Percentiles rank a stretch among this genome's conserved stretches.
These are phyloP conservation scores for Bufotes viridis DNA, from an alignment of 2,797 vertebrate species.

Conservation along the genomic window DNA sequence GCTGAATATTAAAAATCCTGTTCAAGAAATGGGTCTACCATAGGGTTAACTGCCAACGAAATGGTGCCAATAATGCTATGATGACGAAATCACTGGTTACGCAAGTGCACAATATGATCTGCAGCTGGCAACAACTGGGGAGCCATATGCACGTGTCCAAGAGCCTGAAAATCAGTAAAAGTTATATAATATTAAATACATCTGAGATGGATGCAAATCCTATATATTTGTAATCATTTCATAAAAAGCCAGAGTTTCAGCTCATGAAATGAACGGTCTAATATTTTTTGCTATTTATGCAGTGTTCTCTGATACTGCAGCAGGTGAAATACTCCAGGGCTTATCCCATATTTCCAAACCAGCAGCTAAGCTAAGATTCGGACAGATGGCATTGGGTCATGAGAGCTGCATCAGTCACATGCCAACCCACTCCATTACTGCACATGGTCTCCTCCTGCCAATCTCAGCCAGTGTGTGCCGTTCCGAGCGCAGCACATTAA, in stretches of 20 bases:
- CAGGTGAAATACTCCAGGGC: slow-evolving; percentile 57
- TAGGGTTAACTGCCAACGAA: not conserved
- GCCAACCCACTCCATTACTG: slow-evolving; percentile 37
- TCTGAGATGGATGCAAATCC: not conserved
- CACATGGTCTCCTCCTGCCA: slow-evolving; percentile 19
- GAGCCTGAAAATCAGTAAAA: not conserved
- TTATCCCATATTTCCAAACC: slow-evolving; percentile 58
- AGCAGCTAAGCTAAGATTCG: slow-evolving; percentile 58
- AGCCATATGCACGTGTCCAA: not conserved
- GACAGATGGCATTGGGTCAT: slow-evolving; percentile 59
- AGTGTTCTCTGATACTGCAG: slow-evolving; percentile 45
- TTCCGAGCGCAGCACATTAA: not conserved
- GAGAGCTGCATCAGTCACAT: slow-evolving; percentile 48
- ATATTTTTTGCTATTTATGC: not conserved
- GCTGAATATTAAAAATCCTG: not conserved
- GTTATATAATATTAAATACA: not conserved
- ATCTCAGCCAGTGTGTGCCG: not conserved
- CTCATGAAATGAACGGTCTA: slow-evolving; percentile 1
- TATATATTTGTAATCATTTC: not conserved
- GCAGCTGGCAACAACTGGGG: not conserved
- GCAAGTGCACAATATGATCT: not conserved
- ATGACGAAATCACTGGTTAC: not conserved
- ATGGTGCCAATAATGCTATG: not conserved
- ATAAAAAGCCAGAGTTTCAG: not conserved
- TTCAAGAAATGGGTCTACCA: not conserved